These are phyloP conservation scores for Sorex maritimensis DNA, from an alignment of 2,797 vertebrate genomes.

Conservation along the genomic window DNA sequence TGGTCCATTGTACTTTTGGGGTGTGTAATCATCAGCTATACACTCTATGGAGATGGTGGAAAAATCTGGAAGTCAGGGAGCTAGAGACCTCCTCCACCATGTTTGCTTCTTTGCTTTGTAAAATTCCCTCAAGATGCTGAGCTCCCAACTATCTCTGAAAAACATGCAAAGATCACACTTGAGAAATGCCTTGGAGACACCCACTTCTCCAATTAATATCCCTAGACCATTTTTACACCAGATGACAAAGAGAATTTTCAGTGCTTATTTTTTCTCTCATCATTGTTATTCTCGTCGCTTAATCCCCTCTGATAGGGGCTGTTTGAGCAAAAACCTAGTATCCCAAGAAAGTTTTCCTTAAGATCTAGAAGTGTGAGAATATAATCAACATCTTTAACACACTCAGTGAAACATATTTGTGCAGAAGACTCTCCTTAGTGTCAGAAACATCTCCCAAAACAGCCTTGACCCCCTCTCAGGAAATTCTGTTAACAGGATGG, in stretches of 20 bases:
- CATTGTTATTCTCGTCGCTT: constrained; percentile 4
- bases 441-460: not conserved
- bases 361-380: not conserved
- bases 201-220: not conserved
- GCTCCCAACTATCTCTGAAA: fast-evolving
- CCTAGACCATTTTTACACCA: no score
- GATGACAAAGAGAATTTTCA: no score
- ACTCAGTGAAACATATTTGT: no score
- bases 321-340: not conserved
- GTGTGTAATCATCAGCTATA: not conserved
- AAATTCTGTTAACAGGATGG: constrained; percentile 37
- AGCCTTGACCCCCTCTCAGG: not conserved
- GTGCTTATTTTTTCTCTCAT: no score
- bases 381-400: not conserved
- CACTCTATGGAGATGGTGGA: not conserved
- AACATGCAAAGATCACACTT: no score
- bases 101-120: not conserved
- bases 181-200: not conserved
- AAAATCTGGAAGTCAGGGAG: not conserved
- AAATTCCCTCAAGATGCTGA: not conserved
- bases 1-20: not conserved
- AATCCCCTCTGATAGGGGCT: not conserved
- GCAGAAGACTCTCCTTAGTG: not conserved
- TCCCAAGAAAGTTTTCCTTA: not conserved
- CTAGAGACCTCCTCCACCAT: no score